These are phyloP conservation scores for Anoplopoma fimbria DNA, from an alignment of 2,113 vertebrate genomes.

Conservation along the genomic window DNA sequence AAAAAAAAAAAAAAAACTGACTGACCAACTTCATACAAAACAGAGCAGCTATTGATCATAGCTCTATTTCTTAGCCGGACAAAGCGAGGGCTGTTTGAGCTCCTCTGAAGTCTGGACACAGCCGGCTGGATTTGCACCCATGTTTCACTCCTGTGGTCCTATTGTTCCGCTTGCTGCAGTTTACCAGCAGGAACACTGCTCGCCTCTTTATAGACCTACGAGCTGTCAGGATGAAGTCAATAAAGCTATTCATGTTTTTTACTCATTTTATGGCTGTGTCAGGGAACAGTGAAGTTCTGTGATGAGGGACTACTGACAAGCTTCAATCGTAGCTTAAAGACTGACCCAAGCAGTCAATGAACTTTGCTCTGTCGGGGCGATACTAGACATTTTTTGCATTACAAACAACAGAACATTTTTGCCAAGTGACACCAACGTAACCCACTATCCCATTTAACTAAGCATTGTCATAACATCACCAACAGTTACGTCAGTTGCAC, in stretches of 20 bases:
- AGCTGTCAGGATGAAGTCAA: conserved; percentile 68
- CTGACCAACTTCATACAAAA: conserved; percentile 76
- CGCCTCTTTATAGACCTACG: conserved; percentile 64
- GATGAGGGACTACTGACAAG: conserved; percentile 29
- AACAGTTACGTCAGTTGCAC: conserved; percentile 8
- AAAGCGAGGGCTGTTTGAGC: conserved; percentile 77
- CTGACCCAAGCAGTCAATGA: not conserved
- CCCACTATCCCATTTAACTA: conserved; percentile 6
- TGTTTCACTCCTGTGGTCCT: conserved; percentile 73
- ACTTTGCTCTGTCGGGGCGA: not conserved
- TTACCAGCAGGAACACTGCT: conserved; percentile 70
- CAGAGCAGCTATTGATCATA: conserved; percentile 84
- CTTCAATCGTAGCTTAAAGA: conserved; percentile 10
- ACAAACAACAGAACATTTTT: not conserved
- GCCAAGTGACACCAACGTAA: not conserved
- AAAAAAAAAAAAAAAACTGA: too few species aligned
- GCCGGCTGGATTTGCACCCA: conserved; percentile 74
- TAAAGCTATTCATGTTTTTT: conserved; percentile 67
- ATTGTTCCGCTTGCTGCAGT: conserved; percentile 69
- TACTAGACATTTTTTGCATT: not conserved
- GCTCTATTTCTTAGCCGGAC: conserved; percentile 72
- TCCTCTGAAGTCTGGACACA: conserved; percentile 78
- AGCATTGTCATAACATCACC: conserved; percentile 30
- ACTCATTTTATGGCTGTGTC: conserved; percentile 55
- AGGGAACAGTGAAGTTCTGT: conserved; percentile 52